Conservation (phyloP, 2,797 vertebrate species). For the Eremophila alpestris region DNA sequence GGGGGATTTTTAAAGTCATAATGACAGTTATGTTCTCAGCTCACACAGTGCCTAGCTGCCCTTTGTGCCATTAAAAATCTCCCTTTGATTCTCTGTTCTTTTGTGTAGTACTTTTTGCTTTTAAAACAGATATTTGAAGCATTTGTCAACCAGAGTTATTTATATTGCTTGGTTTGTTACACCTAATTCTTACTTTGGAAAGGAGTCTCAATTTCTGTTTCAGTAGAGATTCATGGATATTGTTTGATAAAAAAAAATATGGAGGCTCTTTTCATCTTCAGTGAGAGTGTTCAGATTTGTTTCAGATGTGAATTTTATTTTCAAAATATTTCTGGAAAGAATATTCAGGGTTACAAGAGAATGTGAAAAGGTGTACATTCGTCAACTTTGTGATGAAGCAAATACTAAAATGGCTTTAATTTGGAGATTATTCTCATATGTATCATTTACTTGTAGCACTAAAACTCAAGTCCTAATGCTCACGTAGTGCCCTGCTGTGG, state of each 20-base stretch:
- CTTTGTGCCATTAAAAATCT: constrained; percentile 66
- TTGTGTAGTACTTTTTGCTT: not conserved
- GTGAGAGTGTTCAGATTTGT: not conserved
- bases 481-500: not conserved
- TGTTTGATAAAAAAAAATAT: not conserved
- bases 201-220: not conserved
- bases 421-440: not conserved
- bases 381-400: not conserved
- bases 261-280: not conserved
- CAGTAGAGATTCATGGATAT: not conserved
- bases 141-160: not conserved
- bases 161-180: not conserved
- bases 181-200: not conserved
- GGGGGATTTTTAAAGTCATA: constrained; percentile 58
- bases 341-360: constrained; percentile 3
- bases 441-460: not conserved
- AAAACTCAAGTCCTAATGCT: not conserved
- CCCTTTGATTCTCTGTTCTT: constrained; percentile 22
- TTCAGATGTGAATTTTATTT: not conserved
- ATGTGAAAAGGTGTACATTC: not conserved
- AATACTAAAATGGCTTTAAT: constrained; percentile 16
- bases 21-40: constrained; percentile 50
- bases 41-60: constrained; percentile 53
- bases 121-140: not conserved
- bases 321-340: not conserved